Evolutionary conservation across 2,113 vertebrate species (phyloP).

Genomic region (Podarcis muralis): DNA sequence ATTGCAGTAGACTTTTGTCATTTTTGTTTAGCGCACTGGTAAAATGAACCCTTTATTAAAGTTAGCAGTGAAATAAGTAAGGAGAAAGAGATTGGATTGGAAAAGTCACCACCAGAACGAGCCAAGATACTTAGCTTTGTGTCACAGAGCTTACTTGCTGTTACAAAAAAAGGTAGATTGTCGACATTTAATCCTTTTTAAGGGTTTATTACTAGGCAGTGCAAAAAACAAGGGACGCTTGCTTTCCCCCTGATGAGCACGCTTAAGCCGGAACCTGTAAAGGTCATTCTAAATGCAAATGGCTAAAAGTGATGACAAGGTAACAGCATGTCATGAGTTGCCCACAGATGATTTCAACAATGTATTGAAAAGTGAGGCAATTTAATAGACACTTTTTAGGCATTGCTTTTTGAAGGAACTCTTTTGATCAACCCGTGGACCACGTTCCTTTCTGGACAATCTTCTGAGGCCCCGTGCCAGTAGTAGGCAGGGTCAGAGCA

Average conservation of each 20-base stretch:
- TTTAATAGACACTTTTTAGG: neutral
- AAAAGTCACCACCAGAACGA: conserved; percentile 10
- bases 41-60: conserved; percentile 50
- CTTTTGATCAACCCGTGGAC: too few species aligned
- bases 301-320: neutral
- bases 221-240: neutral
- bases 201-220: neutral
- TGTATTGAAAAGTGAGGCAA: neutral
- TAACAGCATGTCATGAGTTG: neutral
- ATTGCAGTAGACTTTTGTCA: neutral
- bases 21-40: conserved; percentile 54
- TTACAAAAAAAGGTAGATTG: conserved; percentile 2
- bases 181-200: conserved; percentile 14
- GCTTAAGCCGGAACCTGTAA: neutral
- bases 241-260: neutral
- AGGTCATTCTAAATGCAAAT: neutral
- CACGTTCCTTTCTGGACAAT: too few species aligned
- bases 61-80: conserved; percentile 15
- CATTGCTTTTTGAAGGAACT: neutral
- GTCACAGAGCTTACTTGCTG: neutral
- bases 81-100: conserved; percentile 19
- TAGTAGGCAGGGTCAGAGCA: too few species aligned
- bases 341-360: neutral
- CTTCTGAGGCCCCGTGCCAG: too few species aligned
- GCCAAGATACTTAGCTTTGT: neutral